A percentile compares a stretch with the other conserved stretches of the same genome.
phyloP scores from a whole-genome alignment of 2,797 vertebrate genomes.

The Anas acuta region DNA sequence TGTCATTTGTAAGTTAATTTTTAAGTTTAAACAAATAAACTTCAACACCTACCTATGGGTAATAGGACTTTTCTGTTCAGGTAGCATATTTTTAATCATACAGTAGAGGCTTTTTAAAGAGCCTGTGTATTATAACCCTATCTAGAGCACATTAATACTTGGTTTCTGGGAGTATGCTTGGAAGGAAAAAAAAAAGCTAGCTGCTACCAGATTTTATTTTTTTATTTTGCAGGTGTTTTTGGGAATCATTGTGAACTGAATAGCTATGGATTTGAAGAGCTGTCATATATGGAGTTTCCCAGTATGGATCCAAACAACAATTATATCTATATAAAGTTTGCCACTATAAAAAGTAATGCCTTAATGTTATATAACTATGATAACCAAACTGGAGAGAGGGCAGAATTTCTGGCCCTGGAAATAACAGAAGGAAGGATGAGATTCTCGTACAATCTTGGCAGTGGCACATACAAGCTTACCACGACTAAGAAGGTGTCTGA shows the following conservation, averaged over 20 bases:
- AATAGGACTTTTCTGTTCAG: background rate
- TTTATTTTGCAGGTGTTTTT: constrained; percentile 87
- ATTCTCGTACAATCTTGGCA: constrained; percentile 96
- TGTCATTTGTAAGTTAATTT: background rate
- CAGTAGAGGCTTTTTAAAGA: background rate
- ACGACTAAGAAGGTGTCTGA: constrained; percentile 93
- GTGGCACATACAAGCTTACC: constrained; percentile 91
- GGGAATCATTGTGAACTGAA: constrained; percentile 98
- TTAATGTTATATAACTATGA: constrained; percentile 96
- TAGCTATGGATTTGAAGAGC: constrained; percentile 96
- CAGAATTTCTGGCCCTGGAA: constrained; percentile 95
- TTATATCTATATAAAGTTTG: constrained; percentile 98
- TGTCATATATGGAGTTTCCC: constrained; percentile 98
- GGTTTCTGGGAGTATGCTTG: fast-evolving
- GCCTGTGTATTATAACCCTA: background rate
- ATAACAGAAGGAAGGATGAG: constrained; percentile 88
- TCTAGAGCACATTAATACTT: background rate
- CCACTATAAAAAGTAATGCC: constrained; percentile 90
- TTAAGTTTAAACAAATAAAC: background rate
- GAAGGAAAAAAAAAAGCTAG: background rate
- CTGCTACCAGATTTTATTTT: background rate
- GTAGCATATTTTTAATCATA: background rate
- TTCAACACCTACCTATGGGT: background rate
- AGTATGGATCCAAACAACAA: constrained; percentile 98
- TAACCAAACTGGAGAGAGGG: constrained; percentile 94